A percentile compares a stretch with the other conserved stretches of the same genome.
These are phyloP conservation scores for Stigmatopora nigra DNA, from an alignment of 2,113 vertebrate genomes.

Conservation along the genomic window DNA sequence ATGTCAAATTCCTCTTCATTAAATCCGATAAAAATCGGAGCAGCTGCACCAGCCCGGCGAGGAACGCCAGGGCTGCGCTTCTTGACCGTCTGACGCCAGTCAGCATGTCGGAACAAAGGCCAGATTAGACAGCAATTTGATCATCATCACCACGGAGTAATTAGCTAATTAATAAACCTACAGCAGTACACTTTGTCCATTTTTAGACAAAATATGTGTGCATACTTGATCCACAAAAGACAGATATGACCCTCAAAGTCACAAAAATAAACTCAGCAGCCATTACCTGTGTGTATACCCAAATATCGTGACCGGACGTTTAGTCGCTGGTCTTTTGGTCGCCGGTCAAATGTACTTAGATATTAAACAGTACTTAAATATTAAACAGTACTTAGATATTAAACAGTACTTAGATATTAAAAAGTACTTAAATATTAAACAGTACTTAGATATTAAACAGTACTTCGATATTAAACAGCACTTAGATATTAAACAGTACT, in stretches of 20 bases:
- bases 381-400: no score
- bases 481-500: no score
- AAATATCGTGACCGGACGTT: no score
- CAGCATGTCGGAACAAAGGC: constrained; percentile 52
- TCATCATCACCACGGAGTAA: constrained; percentile 42
- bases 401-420: no score
- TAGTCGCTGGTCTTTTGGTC: no score
- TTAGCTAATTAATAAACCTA: constrained; percentile 58
- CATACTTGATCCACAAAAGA: constrained; percentile 27
- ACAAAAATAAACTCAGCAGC: constrained; percentile 22
- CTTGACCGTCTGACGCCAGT: constrained; percentile 34
- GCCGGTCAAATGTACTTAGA: no score
- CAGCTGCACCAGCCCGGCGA: neutral
- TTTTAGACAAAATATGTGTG: constrained; percentile 40
- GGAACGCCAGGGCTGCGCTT: neutral
- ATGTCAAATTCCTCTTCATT: constrained; percentile 8
- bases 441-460: no score
- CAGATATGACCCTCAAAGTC: constrained; percentile 19
- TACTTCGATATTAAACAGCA: no score
- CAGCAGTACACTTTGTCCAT: constrained; percentile 48
- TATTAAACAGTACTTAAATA: no score
- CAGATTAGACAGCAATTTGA: constrained; percentile 53
- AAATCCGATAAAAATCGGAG: constrained; percentile 18
- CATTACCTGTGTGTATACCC: constrained; percentile 23
- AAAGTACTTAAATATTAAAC: no score